These are phyloP conservation scores for Harpagoxenus sublaevis DNA, from an alignment of 2,888 invertebrate genomes.

Conservation along the genomic window DNA sequence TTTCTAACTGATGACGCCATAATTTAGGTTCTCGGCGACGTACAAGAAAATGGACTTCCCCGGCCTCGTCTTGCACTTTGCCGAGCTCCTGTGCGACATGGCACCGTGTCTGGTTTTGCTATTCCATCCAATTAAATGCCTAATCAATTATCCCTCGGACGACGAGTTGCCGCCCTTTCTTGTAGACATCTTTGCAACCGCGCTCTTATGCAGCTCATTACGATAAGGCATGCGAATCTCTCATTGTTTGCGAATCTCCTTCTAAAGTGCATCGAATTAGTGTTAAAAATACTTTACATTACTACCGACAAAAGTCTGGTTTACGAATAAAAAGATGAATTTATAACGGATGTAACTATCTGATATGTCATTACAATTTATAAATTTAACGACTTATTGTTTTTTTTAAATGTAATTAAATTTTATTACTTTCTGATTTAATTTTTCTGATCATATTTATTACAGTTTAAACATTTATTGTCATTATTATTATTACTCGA, in stretches of 20 bases:
- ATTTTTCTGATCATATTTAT: not conserved
- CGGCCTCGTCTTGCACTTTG: slow-evolving; percentile 67
- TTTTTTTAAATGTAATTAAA: not conserved
- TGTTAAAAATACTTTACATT: slow-evolving; percentile 12
- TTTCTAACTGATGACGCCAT: slow-evolving; percentile 84
- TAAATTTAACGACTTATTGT: not conserved
- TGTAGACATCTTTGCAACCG: slow-evolving; percentile 59
- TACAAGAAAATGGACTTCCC: slow-evolving; percentile 82
- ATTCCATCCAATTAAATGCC: slow-evolving; percentile 80
- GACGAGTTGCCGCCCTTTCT: slow-evolving; percentile 69
- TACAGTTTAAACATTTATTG: not conserved
- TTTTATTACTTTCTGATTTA: not conserved
- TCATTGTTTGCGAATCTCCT: slow-evolving; percentile 41
- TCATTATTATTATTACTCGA: not conserved
- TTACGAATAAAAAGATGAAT: not conserved
- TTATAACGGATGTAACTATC: not conserved
- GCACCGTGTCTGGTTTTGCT: slow-evolving; percentile 70
- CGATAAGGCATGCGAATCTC: slow-evolving; percentile 40
- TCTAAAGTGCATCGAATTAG: slow-evolving; percentile 28
- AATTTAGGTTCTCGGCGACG: slow-evolving; percentile 82
- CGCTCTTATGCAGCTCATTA: slow-evolving; percentile 53
- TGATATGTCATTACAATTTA: not conserved
- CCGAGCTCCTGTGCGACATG: slow-evolving; percentile 58
- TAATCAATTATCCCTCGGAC: slow-evolving; percentile 77
- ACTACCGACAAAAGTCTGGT: not conserved